phyloP scores from a whole-genome alignment of 2,888 invertebrate species.

The Blastobasis adustella region DNA sequence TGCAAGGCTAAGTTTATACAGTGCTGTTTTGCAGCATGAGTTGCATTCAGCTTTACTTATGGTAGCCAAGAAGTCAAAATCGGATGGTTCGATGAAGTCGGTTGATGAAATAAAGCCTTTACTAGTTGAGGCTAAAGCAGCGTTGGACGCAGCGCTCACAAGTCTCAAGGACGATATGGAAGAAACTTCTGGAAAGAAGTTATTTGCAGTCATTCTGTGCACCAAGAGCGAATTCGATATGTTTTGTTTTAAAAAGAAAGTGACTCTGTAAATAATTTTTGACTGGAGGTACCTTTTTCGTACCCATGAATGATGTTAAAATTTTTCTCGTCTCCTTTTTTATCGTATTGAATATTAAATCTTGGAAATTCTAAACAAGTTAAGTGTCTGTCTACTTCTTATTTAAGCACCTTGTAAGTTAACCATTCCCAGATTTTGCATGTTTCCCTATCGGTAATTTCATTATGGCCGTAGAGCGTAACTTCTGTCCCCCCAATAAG shows the following conservation, averaged over 20 bases:
- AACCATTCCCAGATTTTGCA: too few species aligned
- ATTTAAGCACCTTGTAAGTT: too few species aligned
- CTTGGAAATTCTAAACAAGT: too few species aligned
- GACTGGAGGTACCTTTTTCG: too few species aligned
- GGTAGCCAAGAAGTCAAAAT: conserved; percentile 57
- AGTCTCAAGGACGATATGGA: conserved; percentile 68
- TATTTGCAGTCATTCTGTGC: conserved; percentile 58
- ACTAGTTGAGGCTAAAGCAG: conserved; percentile 57
- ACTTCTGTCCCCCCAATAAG: too few species aligned
- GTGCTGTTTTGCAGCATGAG: conserved; percentile 85
- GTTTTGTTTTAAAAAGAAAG: conserved; percentile 57
- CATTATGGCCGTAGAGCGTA: too few species aligned
- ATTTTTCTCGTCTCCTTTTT: too few species aligned
- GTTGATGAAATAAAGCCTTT: conserved; percentile 50
- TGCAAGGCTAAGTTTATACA: conserved; percentile 82
- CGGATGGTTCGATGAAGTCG: conserved; percentile 30
- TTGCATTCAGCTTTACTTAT: conserved; percentile 74
- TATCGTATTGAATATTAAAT: too few species aligned
- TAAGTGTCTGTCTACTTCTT: too few species aligned
- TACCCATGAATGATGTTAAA: too few species aligned
- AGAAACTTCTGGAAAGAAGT: conserved; percentile 71
- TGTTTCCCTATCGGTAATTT: too few species aligned
- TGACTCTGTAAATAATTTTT: neutral
- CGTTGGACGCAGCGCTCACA: conserved; percentile 55
- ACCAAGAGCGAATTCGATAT: conserved; percentile 64